Evolutionary conservation across 1,140 invertebrate species (phyloP).

Genomic region (Lasioglossum albipes): DNA sequence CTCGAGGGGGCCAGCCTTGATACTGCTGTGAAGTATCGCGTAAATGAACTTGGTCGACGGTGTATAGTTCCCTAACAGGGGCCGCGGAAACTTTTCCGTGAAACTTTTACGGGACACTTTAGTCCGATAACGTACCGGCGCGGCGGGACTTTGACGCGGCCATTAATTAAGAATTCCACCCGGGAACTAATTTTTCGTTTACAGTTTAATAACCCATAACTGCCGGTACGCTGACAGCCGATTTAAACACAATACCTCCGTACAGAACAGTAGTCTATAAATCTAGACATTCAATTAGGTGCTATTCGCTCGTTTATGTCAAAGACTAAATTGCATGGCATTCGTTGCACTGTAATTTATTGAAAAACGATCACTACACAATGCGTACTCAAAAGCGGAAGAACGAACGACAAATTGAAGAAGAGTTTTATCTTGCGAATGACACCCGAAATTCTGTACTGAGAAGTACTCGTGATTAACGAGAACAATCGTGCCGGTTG

Average conservation of each 20-base stretch:
- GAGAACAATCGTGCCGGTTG: not conserved
- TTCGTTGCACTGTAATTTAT: no score
- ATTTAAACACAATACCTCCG: slow-evolving; percentile 35
- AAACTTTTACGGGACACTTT: slow-evolving; percentile 38
- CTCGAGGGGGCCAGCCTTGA: not conserved
- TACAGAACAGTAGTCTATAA: slow-evolving; percentile 15
- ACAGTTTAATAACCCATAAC: slow-evolving; percentile 52
- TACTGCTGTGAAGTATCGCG: not conserved
- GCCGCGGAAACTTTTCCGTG: slow-evolving; percentile 2
- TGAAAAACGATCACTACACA: no score
- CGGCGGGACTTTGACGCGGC: slow-evolving; percentile 43
- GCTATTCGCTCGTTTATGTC: no score
- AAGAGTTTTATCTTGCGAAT: not conserved
- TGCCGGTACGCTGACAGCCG: slow-evolving; percentile 14
- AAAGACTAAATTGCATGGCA: no score
- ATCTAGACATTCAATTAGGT: no score
- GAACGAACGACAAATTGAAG: not conserved
- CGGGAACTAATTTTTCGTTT: slow-evolving; percentile 56
- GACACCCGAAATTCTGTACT: not conserved
- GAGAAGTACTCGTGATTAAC: not conserved
- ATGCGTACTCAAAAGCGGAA: not conserved
- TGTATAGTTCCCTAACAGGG: not conserved
- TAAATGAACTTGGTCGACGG: slow-evolving; percentile 3
- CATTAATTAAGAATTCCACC: slow-evolving; percentile 55
- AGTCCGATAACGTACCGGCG: slow-evolving; percentile 19